phyloP scores from a whole-genome alignment of 2,888 invertebrate species.

The Frankliniella fusca region DNA sequence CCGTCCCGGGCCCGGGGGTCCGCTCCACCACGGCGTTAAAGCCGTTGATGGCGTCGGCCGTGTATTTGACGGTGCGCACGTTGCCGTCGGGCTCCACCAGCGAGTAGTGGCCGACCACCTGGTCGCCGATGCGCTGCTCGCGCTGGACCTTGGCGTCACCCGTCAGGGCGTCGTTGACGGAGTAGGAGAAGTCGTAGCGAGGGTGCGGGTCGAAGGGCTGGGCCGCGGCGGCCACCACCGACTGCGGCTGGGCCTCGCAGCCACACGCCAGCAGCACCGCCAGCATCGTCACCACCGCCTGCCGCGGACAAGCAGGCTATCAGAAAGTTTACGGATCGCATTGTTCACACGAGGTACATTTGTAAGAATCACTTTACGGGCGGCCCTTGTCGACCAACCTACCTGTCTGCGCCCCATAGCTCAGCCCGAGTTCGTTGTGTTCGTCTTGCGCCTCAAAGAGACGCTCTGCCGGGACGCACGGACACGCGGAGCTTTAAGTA shows the following conservation, averaged over 20 bases:
- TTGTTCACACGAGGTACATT: too few relatives aligned
- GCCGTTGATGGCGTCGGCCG: conserved; percentile 2
- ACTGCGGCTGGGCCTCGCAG: conserved; percentile 11
- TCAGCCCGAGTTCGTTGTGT: too few relatives aligned
- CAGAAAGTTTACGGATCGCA: too few relatives aligned
- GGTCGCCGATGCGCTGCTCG: conserved; percentile 1
- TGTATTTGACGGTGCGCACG: conserved; percentile 24
- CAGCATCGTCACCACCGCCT: background rate
- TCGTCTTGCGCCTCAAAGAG: background rate
- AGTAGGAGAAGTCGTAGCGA: conserved; percentile 13
- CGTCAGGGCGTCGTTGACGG: conserved; percentile 8
- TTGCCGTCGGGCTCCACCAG: conserved; percentile 9
- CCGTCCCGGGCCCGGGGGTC: background rate
- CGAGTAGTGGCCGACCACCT: conserved; percentile 5
- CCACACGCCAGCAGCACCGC: background rate
- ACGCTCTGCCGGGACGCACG: background rate
- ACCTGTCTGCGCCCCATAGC: background rate
- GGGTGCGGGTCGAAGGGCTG: conserved; percentile 20
- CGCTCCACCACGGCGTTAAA: conserved; percentile 18
- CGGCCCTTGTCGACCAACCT: too few relatives aligned
- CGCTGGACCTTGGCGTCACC: conserved; percentile 7
- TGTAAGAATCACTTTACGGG: too few relatives aligned
- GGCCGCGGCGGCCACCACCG: conserved; percentile 28
- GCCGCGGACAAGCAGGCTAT: too few relatives aligned
- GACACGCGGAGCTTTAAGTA: conserved; percentile 2